Base-by-base conservation (phyloP, 1,140 invertebrate species). In the Fopius arisanus region DNA sequence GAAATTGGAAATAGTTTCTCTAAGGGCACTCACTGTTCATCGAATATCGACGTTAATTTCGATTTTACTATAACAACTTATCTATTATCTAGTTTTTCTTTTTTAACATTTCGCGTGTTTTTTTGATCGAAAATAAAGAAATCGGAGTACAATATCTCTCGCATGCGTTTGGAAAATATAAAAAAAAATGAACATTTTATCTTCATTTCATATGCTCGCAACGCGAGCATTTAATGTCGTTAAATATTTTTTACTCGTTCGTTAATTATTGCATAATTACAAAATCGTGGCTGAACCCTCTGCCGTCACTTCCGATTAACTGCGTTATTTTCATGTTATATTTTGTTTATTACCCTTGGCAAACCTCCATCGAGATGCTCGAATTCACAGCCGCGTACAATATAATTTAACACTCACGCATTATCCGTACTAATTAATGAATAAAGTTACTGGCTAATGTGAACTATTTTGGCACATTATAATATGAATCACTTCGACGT, bases 301-400 rank as follows among this genome's bases (percentile, higher is more conserved):
- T 2, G 14, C 43, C 43, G 1, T 48, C 28, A 3, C 14, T 37
- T 16, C 67, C 14, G 40, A 43, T 54, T 3, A 69, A 69, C 28
- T 43, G 21, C 28, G 33, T 23, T 16, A 33, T 23, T 70, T 70
- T 70, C 51, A 29, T 12, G 29, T 65, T 65, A 29, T 31, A 62
- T 5, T 59, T 62, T 59, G 9, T 33, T 62, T n/a, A 54, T 62
- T 62, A 70, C 33, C 51, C 68, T 59, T 59, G 68, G 29, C 68
- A 70, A 70, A 19, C 29, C 48, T 70, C 33, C 29, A 59, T 59
- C 62, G 19, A 70, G 48, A 70, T 70, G 29, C 68, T 59, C 68
- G 48, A 70, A 59, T 70, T 70, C 68, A 70, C 68, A 70, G 68
- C 68, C 68, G 41, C 43, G 43, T 69, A 51, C 12, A 51, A 69